Evolutionary conservation across 1,140 invertebrate species (phyloP).

Genomic region (Helicoverpa armigera): DNA sequence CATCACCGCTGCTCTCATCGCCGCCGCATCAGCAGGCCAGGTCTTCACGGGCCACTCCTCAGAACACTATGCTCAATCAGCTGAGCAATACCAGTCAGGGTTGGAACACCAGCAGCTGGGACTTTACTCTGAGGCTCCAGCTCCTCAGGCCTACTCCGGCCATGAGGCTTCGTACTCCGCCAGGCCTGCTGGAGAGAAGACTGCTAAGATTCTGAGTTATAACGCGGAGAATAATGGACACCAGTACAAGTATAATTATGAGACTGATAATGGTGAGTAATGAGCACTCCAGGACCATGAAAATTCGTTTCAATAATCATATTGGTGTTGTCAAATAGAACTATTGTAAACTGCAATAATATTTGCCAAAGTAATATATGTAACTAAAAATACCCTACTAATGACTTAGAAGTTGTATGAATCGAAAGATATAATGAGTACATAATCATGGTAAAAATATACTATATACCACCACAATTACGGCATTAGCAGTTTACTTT

Average conservation of each 20-base stretch:
- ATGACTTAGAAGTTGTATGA: no score
- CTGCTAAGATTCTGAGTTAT: slow-evolving; percentile 69
- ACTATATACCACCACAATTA: no score
- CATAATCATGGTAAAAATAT: no score
- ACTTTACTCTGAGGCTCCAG: slow-evolving; percentile 58
- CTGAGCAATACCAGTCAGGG: slow-evolving; percentile 67
- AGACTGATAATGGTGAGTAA: slow-evolving; percentile 78
- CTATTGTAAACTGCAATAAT: background rate
- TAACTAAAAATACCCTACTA: no score
- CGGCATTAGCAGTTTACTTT: no score
- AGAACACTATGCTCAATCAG: slow-evolving; percentile 59
- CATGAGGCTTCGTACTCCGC: slow-evolving; percentile 51
- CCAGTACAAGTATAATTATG: slow-evolving; percentile 74
- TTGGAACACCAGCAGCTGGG: slow-evolving; percentile 61
- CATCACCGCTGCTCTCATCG: slow-evolving; percentile 64
- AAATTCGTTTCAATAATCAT: no score
- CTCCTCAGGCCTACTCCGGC: slow-evolving; percentile 50
- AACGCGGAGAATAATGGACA: slow-evolving; percentile 68
- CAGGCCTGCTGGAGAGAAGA: slow-evolving; percentile 62
- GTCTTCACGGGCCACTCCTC: slow-evolving; percentile 60
- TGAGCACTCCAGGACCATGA: background rate
- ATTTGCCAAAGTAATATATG: no score
- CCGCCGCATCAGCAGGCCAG: slow-evolving; percentile 66
- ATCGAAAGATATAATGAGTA: no score
- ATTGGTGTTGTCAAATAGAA: no score